Percentiles rank a stretch among this genome's conserved stretches.
These are phyloP conservation scores for Rachycentron canadum DNA, from an alignment of 2,797 vertebrate species.

Conservation along the genomic window DNA sequence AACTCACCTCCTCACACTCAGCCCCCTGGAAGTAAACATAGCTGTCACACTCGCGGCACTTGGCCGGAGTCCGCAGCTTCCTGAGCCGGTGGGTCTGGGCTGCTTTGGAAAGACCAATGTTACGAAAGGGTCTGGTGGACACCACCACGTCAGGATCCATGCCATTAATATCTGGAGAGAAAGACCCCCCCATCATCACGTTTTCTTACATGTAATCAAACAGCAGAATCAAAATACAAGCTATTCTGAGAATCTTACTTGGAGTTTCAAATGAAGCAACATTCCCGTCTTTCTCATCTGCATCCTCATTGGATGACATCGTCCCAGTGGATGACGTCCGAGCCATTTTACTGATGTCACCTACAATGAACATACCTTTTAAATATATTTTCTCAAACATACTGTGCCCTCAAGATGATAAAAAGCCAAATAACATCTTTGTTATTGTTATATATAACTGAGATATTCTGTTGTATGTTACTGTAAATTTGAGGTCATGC, in stretches of 20 bases:
- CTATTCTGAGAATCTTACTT: constrained; percentile 79
- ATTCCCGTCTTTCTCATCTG: constrained; percentile 86
- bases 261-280: constrained; percentile 85
- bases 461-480: not conserved
- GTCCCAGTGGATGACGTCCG: constrained; percentile 89
- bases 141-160: constrained; percentile 88
- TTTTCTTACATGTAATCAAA: not conserved
- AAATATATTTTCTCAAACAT: not conserved
- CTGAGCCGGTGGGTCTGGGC: constrained; percentile 93
- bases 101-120: constrained; percentile 94
- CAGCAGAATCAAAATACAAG: not conserved
- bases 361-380: constrained; percentile 69
- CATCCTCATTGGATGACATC: constrained; percentile 89
- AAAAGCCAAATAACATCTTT: not conserved
- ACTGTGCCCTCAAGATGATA: not conserved
- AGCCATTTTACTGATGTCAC: constrained; percentile 88
- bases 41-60: constrained; percentile 97
- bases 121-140: constrained; percentile 91
- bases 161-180: constrained; percentile 87
- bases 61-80: constrained; percentile 93
- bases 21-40: constrained; percentile 99
- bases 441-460: not conserved
- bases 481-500: not conserved
- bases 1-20: constrained; percentile 94
- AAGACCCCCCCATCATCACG: not conserved